Conservation (phyloP, 2,113 vertebrate species). For the Campylomormyrus tamandua region DNA sequence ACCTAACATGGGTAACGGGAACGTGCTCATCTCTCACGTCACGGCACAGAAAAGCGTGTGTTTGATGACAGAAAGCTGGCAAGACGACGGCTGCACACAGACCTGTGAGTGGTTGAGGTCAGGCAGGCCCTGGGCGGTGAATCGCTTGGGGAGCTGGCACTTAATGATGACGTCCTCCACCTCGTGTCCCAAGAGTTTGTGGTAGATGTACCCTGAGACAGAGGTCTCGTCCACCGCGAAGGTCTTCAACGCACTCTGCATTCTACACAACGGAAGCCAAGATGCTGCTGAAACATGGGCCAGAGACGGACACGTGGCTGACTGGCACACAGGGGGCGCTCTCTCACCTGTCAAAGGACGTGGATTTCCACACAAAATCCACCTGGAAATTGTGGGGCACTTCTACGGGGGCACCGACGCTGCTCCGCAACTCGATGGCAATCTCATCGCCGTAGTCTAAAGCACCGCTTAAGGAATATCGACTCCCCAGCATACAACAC, state of each 20-base stretch:
- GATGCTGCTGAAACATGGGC: neutral
- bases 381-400: slow-evolving; percentile 98
- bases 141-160: slow-evolving; percentile 96
- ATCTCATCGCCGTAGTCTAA: slow-evolving; percentile 96
- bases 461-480: neutral
- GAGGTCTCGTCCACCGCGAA: slow-evolving; percentile 97
- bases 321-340: neutral
- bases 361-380: slow-evolving; percentile 98
- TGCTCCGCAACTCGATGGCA: slow-evolving; percentile 91
- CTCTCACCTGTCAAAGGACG: slow-evolving; percentile 90
- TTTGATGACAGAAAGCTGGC: neutral
- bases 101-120: slow-evolving; percentile 99
- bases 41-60: neutral
- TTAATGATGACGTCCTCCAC: slow-evolving; percentile 98
- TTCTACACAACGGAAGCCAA: slow-evolving; percentile 54
- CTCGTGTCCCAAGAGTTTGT: slow-evolving; percentile 92
- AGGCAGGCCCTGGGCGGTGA: slow-evolving; percentile 91
- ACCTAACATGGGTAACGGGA: slow-evolving; percentile 60
- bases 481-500: neutral
- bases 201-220: slow-evolving; percentile 96
- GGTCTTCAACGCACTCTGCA: slow-evolving; percentile 95
- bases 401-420: slow-evolving; percentile 89
- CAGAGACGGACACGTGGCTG: neutral
- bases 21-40: neutral
- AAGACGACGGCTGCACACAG: neutral